Evolutionary conservation across 2,113 vertebrate genomes (phyloP).

Genomic region (Gallinago jamesoni): DNA sequence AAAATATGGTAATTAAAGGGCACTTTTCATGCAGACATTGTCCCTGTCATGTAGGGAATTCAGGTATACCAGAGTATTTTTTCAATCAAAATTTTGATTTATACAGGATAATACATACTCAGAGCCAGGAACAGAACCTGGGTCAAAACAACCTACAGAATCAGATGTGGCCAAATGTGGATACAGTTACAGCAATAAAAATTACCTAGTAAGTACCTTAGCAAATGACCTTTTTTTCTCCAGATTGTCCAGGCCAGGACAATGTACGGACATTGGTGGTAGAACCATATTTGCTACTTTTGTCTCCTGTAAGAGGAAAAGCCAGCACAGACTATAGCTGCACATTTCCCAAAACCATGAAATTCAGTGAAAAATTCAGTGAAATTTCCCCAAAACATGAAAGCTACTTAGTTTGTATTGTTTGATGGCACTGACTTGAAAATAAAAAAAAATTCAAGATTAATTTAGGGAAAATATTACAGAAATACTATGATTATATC

Average conservation of each 20-base stretch:
- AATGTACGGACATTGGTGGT: background rate
- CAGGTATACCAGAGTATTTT: background rate
- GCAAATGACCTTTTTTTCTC: background rate
- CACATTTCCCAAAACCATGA: background rate
- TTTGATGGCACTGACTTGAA: background rate
- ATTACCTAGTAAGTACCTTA: background rate
- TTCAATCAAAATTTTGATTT: background rate
- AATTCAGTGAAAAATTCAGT: too few species aligned
- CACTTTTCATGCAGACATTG: background rate
- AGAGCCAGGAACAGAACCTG: background rate
- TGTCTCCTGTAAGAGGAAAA: slow-evolving; percentile 12
- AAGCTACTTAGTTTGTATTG: background rate
- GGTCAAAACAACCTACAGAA: background rate
- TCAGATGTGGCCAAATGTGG: background rate
- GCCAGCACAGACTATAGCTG: background rate
- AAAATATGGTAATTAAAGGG: background rate
- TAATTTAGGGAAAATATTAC: background rate
- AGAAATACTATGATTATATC: background rate
- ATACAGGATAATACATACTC: background rate
- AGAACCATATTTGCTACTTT: background rate
- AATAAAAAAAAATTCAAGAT: background rate
- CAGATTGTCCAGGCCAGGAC: background rate
- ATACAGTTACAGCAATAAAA: background rate
- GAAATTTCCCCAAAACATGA: background rate
- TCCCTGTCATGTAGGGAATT: background rate